Evolutionary conservation across 2,797 vertebrate genomes (phyloP).

Genomic region (Tragelaphus oryx): DNA sequence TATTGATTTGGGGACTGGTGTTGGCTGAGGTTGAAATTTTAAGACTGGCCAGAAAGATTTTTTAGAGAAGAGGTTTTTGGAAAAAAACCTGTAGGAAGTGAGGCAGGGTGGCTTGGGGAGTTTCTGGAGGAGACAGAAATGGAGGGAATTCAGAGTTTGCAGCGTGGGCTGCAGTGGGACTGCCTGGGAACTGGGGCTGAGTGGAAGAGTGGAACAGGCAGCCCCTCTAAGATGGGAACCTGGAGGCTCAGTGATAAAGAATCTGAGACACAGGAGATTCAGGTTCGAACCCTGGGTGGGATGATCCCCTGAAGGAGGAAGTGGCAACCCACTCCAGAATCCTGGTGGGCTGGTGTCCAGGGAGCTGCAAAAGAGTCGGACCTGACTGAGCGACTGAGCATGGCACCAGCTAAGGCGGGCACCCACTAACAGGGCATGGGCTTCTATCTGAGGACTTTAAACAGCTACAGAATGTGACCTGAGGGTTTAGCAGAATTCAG

Average conservation of each 20-base stretch:
- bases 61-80: neutral
- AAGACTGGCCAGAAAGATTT: neutral
- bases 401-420: neutral
- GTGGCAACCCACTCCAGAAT: neutral
- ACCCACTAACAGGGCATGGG: neutral
- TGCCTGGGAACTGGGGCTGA: fast-evolving
- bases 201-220: neutral
- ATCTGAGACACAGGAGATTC: neutral
- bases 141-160: neutral
- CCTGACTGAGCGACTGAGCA: neutral
- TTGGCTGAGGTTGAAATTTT: neutral
- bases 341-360: neutral
- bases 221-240: neutral
- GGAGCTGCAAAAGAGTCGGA: neutral
- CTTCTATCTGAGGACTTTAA: neutral
- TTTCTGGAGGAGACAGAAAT: neutral
- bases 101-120: neutral
- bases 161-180: neutral
- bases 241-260: neutral
- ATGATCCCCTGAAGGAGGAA: neutral
- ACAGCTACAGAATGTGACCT: neutral
- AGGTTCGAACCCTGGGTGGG: neutral
- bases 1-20: neutral
- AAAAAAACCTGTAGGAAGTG: neutral
- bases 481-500: no score